These are phyloP conservation scores for Lacanobia wlatinum DNA, from an alignment of 2,888 invertebrate genomes.

Conservation along the genomic window DNA sequence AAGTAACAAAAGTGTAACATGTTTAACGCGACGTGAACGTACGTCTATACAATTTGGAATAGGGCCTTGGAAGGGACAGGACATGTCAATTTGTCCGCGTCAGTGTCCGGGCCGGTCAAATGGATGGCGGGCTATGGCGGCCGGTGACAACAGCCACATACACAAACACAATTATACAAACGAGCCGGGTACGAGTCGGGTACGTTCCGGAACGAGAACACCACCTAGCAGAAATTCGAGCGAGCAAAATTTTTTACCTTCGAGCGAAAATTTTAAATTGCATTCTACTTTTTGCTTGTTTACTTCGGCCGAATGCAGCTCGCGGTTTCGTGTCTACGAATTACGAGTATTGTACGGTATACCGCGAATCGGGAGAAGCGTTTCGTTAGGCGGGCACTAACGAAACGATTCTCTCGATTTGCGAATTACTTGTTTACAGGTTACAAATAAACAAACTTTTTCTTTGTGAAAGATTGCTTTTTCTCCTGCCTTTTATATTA, in stretches of 20 bases:
- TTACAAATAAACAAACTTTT: background rate
- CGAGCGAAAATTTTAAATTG: slow-evolving; percentile 51
- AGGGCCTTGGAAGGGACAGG: slow-evolving; percentile 69
- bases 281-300: slow-evolving; percentile 53
- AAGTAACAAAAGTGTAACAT: slow-evolving; percentile 52
- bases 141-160: slow-evolving; percentile 63
- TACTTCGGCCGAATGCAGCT: slow-evolving; percentile 30
- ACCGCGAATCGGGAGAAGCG: slow-evolving; percentile 29
- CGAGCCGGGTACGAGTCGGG: slow-evolving; percentile 67
- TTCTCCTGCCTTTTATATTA: background rate
- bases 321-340: slow-evolving; percentile 44
- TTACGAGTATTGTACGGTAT: slow-evolving; percentile 31
- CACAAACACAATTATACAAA: slow-evolving; percentile 73
- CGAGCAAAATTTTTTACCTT: slow-evolving; percentile 45
- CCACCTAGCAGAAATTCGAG: slow-evolving; percentile 45
- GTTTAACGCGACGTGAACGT: slow-evolving; percentile 58
- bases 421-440: slow-evolving; percentile 22
- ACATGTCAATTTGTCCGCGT: slow-evolving; percentile 82
- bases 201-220: slow-evolving; percentile 53
- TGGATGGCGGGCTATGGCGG: slow-evolving; percentile 61
- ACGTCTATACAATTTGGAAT: slow-evolving; percentile 61
- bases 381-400: slow-evolving; percentile 20
- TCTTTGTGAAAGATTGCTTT: background rate
- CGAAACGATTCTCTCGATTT: background rate
- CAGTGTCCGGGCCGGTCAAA: slow-evolving; percentile 66